phyloP scores from a whole-genome alignment of 2,888 invertebrate species.

The Cheilosia impressa region DNA sequence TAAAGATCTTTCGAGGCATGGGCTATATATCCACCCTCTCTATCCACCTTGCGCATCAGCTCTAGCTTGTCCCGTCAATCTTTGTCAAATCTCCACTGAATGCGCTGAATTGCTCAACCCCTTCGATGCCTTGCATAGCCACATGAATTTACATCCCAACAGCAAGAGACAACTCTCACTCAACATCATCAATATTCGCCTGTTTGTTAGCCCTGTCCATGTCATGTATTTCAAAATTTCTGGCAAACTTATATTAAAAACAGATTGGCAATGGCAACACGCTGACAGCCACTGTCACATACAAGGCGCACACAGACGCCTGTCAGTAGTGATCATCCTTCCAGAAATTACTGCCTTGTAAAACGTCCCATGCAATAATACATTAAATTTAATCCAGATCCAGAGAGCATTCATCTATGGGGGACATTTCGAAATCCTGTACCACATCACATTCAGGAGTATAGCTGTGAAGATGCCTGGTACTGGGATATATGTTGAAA shows the following conservation, averaged over 20 bases:
- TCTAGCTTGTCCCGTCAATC: too few relatives aligned
- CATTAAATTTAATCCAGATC: slow-evolving; percentile 72
- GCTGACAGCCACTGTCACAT: neutral
- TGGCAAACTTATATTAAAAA: slow-evolving; percentile 50
- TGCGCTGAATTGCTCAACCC: too few relatives aligned
- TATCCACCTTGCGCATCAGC: too few relatives aligned
- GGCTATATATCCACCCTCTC: too few relatives aligned
- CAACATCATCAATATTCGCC: neutral
- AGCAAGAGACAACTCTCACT: neutral
- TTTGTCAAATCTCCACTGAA: too few relatives aligned
- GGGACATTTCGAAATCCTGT: slow-evolving; percentile 46
- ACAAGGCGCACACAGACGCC: neutral
- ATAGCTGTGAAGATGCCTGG: neutral
- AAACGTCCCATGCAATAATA: slow-evolving; percentile 68
- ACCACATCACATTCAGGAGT: slow-evolving; percentile 31
- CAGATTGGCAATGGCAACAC: slow-evolving; percentile 34
- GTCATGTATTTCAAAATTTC: slow-evolving; percentile 19
- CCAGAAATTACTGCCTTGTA: slow-evolving; percentile 50
- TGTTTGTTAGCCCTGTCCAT: neutral
- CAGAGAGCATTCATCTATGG: slow-evolving; percentile 50
- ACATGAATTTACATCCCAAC: too few relatives aligned
- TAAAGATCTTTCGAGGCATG: too few relatives aligned
- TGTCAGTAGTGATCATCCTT: slow-evolving; percentile 9
- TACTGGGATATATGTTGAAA: slow-evolving; percentile 18
- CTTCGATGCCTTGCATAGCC: too few relatives aligned